These are phyloP conservation scores for Onthophagus taurus DNA, from an alignment of 1,140 invertebrate genomes.

Conservation along the genomic window DNA sequence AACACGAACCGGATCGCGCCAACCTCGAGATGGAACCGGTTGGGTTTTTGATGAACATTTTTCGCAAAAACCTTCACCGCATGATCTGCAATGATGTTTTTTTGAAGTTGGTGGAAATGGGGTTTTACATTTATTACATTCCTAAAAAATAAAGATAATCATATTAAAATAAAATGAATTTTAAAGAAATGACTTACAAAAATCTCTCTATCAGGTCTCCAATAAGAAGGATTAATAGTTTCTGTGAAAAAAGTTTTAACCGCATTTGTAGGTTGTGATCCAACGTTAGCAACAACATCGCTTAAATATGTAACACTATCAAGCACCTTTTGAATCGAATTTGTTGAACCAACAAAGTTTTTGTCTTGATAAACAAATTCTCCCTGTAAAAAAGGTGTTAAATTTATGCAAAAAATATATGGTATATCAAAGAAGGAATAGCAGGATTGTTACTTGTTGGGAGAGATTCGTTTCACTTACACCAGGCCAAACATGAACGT, in stretches of 20 bases:
- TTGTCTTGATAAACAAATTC: conserved; percentile 32
- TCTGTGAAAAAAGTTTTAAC: conserved; percentile 67
- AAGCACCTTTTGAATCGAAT: conserved; percentile 65
- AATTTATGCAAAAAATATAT: too few species aligned
- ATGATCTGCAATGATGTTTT: conserved; percentile 75
- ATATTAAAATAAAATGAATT: neutral
- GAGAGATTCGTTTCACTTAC: conserved; percentile 46
- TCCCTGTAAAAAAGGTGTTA: conserved; percentile 29
- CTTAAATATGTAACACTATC: conserved; percentile 65
- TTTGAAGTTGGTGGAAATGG: conserved; percentile 41
- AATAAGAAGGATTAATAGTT: conserved; percentile 69
- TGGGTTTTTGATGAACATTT: conserved; percentile 50
- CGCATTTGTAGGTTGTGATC: conserved; percentile 59
- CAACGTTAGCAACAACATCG: conserved; percentile 57
- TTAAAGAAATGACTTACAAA: conserved; percentile 37
- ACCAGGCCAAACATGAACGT: conserved; percentile 72
- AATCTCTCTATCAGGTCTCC: conserved; percentile 71
- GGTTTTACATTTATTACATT: conserved; percentile 56
- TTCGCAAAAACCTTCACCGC: conserved; percentile 63
- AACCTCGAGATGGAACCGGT: conserved; percentile 56
- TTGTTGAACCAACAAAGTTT: conserved; percentile 42
- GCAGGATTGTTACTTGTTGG: neutral
- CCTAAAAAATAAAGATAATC: conserved; percentile 34
- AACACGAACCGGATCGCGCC: conserved; percentile 53
- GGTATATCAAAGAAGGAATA: neutral